Evolutionary conservation across 1,140 invertebrate genomes (phyloP).

Genomic region (Drosophila subobscura): DNA sequence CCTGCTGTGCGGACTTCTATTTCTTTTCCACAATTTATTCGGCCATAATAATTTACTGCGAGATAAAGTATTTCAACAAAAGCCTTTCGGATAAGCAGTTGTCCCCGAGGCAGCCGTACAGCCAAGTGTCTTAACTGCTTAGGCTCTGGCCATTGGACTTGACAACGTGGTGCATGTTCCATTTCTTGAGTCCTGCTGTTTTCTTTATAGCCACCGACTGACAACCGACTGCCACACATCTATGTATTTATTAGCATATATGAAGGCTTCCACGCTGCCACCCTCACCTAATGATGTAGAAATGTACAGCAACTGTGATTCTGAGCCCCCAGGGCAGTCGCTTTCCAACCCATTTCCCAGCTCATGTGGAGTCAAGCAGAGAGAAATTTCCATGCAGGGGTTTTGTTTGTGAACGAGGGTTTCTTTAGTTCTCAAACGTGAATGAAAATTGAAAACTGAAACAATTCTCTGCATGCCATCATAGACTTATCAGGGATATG

Average conservation of each 20-base stretch:
- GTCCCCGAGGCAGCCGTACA: conserved; percentile 21
- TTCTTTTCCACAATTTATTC: conserved; percentile 11
- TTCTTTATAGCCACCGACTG: conserved; percentile 11
- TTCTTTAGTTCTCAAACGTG: conserved; percentile 36
- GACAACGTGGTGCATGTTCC: too few relatives aligned
- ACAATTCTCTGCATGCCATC: conserved; percentile 13
- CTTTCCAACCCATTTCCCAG: conserved; percentile 29
- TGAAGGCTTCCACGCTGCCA: neutral
- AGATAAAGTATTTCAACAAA: neutral
- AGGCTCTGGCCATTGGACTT: neutral
- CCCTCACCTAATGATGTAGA: conserved; percentile 38
- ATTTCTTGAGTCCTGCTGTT: conserved; percentile 31
- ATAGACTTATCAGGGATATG: neutral
- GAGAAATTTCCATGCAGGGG: conserved; percentile 32
- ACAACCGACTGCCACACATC: conserved; percentile 24
- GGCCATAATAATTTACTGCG: conserved; percentile 12
- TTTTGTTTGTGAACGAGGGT: conserved; percentile 37
- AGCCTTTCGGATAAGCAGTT: conserved; percentile 11
- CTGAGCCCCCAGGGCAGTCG: conserved; percentile 13
- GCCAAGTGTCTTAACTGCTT: conserved; percentile 31
- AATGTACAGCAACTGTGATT: conserved; percentile 45
- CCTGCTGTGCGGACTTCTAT: conserved; percentile 13
- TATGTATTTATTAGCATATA: conserved; percentile 54
- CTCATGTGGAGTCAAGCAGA: conserved; percentile 19
- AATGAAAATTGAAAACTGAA: conserved; percentile 34